A percentile compares a stretch with the other conserved stretches of the same genome.
Evolutionary conservation across 2,113 vertebrate species (phyloP).

Genomic region (Channa argus): DNA sequence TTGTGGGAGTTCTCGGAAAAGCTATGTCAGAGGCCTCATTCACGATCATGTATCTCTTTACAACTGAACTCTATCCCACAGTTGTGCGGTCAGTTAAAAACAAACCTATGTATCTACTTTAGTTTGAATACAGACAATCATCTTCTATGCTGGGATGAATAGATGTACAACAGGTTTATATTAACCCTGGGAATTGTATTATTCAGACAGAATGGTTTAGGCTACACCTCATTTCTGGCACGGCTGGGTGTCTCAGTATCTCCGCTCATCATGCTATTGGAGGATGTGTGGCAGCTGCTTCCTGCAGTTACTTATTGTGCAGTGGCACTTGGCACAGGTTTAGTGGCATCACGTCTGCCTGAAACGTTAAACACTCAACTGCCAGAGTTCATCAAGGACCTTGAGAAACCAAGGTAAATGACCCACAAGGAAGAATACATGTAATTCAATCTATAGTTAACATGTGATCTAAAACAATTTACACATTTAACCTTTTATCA

Average conservation of each 20-base stretch:
- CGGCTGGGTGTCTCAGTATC: conserved; percentile 86
- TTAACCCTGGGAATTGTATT: conserved; percentile 1
- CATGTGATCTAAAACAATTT: too few species aligned
- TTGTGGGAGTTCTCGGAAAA: conserved; percentile 86
- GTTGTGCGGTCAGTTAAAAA: conserved; percentile 85
- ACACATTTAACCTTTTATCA: too few species aligned
- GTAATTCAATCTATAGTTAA: too few species aligned
- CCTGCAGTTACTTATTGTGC: conserved; percentile 80
- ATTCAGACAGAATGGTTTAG: conserved; percentile 88
- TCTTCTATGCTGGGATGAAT: not conserved
- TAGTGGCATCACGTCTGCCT: conserved; percentile 80
- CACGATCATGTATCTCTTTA: conserved; percentile 86
- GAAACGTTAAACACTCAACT: conserved; percentile 83
- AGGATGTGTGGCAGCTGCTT: conserved; percentile 83
- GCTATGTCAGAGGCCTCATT: conserved; percentile 89
- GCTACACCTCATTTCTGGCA: conserved; percentile 83
- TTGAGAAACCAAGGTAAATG: conserved; percentile 83
- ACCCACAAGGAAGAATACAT: too few species aligned
- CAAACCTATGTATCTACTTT: not conserved
- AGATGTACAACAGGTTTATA: not conserved
- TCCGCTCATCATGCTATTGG: conserved; percentile 85
- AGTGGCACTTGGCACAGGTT: conserved; percentile 78
- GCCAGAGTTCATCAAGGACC: conserved; percentile 87
- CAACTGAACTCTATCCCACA: conserved; percentile 90
- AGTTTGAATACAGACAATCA: not conserved